Evolutionary conservation across 2,113 vertebrate species (phyloP).

Genomic region (Lampris megalopsis): DNA sequence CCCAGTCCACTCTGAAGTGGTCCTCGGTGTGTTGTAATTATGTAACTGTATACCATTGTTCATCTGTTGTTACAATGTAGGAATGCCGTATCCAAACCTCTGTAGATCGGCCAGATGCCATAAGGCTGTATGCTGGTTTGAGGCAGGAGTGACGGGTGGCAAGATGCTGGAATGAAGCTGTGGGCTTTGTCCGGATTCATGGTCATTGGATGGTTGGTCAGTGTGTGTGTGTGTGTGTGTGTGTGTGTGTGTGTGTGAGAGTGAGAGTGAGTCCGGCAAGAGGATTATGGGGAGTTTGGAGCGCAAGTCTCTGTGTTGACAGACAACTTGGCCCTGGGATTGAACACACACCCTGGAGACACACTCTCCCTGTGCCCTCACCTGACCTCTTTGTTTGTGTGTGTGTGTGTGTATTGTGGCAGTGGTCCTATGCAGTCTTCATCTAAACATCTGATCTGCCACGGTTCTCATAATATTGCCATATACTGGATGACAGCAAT

Average conservation of each 20-base stretch:
- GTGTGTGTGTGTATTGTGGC: conserved; percentile 14
- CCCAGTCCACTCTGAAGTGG: conserved; percentile 14
- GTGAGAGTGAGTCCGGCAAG: conserved; percentile 74
- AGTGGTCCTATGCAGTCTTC: conserved; percentile 1
- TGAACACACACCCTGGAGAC: conserved; percentile 62
- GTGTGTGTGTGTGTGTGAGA: conserved; percentile 44
- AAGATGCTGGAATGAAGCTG: conserved; percentile 23
- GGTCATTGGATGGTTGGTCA: conserved; percentile 49
- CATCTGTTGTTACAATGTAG: conserved; percentile 49
- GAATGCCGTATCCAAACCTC: conserved; percentile 47
- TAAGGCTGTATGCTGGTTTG: conserved; percentile 40
- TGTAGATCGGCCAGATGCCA: conserved; percentile 64
- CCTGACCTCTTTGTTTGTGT: conserved; percentile 57
- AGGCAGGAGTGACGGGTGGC: background rate
- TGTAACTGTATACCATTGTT: conserved; percentile 39
- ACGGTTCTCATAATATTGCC: background rate
- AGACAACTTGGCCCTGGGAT: conserved; percentile 71
- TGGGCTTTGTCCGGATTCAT: conserved; percentile 64
- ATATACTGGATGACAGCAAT: background rate
- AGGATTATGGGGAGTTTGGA: conserved; percentile 71
- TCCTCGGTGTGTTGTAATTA: background rate
- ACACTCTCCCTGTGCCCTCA: conserved; percentile 43
- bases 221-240: conserved; percentile 21
- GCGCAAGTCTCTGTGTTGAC: conserved; percentile 76
- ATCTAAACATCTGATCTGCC: background rate